Evolutionary conservation across 2,888 invertebrate genomes (phyloP), one percentile per base, ranked within the genome.

Genomic region (Trichogramma evanescens): DNA sequence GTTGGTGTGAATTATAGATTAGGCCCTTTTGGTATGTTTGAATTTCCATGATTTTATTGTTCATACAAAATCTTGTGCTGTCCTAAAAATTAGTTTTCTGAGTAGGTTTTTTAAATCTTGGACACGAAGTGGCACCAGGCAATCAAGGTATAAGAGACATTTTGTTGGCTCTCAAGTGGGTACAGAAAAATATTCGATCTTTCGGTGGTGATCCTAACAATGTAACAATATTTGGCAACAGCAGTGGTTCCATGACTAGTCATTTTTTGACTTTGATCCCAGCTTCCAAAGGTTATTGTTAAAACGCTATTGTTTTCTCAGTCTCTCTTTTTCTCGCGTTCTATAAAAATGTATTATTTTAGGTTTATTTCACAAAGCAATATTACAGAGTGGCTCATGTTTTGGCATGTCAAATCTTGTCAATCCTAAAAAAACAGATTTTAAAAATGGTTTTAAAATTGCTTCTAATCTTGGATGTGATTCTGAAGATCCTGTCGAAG

Each of bases 131-230:
- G 4, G 72, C 71, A 3, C 26, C 69, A 2, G 74, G 74, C 4
- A 74, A 74, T 62, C 68, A 70, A 54, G 74, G 68, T 0, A 10
- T 74, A 7, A 73, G 73, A 41, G 74, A 74, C 52, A 56, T 70
- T 55, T 64, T 72, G 9, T 63, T 58, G 4, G 72, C 70, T 3
- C 52, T 74, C 41, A 64, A 66, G 45, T 74, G 74, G 74, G 62
- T 74, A 0, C 66, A 69, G 10, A 66, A 68, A 39, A 74, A 74
- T 46, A 73, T 74, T 3, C 42, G 60, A 1, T 53, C 51, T 4
- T 74, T 74, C 13, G 72, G 74, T 0, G 74, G 74, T 0, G 70
- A 74, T 62, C 62, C 71, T 0, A 55, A 65, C 0, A 74, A 74
- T 26, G 66, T 74, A 1, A 74, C 74, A 4, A 63, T 73, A 54